Base-by-base conservation (phyloP, 2,113 vertebrate species). In the Circaetus gallicus region DNA sequence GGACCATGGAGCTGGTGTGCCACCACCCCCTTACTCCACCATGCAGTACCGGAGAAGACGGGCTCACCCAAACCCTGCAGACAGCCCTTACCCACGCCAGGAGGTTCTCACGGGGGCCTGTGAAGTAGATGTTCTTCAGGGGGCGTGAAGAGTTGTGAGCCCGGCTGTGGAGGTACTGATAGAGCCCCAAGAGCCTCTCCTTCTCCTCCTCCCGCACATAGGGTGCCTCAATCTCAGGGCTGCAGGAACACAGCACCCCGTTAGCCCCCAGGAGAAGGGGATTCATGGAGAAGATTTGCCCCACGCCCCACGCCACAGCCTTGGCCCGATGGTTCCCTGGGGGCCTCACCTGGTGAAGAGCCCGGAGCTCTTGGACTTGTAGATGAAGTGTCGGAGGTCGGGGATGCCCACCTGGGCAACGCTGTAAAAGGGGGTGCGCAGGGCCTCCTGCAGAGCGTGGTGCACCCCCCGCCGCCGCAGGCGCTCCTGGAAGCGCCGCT, bases 351-450 rank as follows among this genome's bases (percentile, higher is more conserved):
- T 99, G 98, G 99, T 99, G 97, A 99, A 99, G 84, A 99, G 98
- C 47, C 99, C 99, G 0, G 99, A 99, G 98, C 99, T 99, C 98
- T 99, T 99, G 24, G 99, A 99, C 95, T 99, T 99, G 97, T 99
- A 99, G 95, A 99, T 98, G 97, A 99, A 99, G 98, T 99, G 99
- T 50, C 99, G 97, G 86, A 99, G 99, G 95, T 99, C 99, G 0
- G 99, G 99, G 95, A 99, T 99, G 96, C 99, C 99, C 69, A 99
- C 99, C 94, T 99, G 99, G 66, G 97, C 95, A 1, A 99, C 98
- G 0, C 99, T 98, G 94, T 99, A 99, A 94, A 97, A 99, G 40
- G 99, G 99, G 31, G 95, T 97, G 89, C 97, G 98, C 40, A 99
- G 97, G 3, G 99, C 99, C 69, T 99, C 99, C 95, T 98, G 98